Evolutionary conservation across 2,113 vertebrate species (phyloP), one percentile per base, ranked within the genome.

Genomic region (Chamaetylas fuelleborni): DNA sequence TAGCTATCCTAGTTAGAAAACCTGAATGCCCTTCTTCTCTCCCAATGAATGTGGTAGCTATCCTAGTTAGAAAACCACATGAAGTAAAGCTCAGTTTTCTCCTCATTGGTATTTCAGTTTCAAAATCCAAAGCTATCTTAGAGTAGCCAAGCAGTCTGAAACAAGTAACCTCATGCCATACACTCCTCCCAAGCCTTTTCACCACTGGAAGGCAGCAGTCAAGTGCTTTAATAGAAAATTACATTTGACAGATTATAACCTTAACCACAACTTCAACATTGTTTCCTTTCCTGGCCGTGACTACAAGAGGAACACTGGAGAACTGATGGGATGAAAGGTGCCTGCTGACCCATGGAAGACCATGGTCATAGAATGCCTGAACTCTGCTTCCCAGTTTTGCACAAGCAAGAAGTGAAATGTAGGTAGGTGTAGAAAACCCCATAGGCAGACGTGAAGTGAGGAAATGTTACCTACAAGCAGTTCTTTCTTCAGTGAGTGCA

Each of bases 231-330:
- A 51, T 31, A 67, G 9, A 47, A 66, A 84, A 47, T 1, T 0
- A 73, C 43, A 42, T 48, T 38, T 71, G 57, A 53, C 42, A 74
- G 69, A 33, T 77, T 38, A 24, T 56, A 83, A 72, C 22, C n/a
- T 61, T 57, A 69, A 65, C 43, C 64, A 43, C 17, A 38, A 17
- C 43, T 86, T 69, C 2, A 3, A n/a, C 31, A 70, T 47, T 11
- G 23, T 56, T 95, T 72, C 36, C 86, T 76, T 88, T 85, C 66
- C 28, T 45, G 64, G 36, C 36, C 69, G 17, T 4, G 33, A 26
- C 31, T 76, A 4, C 3, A 6, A 5, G 23, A 64, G 33, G 31
- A 67, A 29, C 2, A 0, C 1, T 34, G 45, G 54, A 71, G 42
- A 74, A 25, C 22, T 26, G 34, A 28, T 7, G 40, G 42, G 19